phyloP scores from a whole-genome alignment of 2,797 vertebrate genomes.

The Amblyopsis hoosieri region DNA sequence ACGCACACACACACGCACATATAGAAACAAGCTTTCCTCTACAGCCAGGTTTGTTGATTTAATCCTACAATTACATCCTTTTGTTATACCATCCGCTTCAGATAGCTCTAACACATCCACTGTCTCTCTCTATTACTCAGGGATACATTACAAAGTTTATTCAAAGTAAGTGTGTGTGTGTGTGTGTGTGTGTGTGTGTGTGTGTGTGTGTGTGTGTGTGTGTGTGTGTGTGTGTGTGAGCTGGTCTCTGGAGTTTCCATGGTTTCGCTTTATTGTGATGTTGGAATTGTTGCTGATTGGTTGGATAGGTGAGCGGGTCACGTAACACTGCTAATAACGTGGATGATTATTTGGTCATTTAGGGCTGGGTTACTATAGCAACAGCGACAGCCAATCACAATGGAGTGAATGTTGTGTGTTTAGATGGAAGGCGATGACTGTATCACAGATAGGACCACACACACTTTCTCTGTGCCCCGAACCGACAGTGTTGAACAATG shows the following conservation, averaged over 20 bases:
- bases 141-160: slow-evolving; percentile 28
- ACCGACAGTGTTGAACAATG: slow-evolving; percentile 69
- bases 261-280: slow-evolving; percentile 11
- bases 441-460: slow-evolving; percentile 19
- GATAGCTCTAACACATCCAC: slow-evolving; percentile 24
- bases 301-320: slow-evolving; percentile 35
- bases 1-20: slow-evolving; percentile 5
- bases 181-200: not conserved
- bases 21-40: slow-evolving; percentile 11
- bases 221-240: not conserved
- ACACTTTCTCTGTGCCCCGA: slow-evolving; percentile 43
- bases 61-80: slow-evolving; percentile 16
- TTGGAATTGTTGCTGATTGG: slow-evolving; percentile 28
- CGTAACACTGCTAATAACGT: slow-evolving; percentile 42
- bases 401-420: slow-evolving; percentile 27
- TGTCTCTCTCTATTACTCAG: slow-evolving; percentile 18
- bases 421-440: not conserved
- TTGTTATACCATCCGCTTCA: slow-evolving; percentile 41
- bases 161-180: slow-evolving; percentile 21
- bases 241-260: not conserved
- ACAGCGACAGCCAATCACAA: slow-evolving; percentile 30
- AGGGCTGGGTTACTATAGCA: slow-evolving; percentile 23
- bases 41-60: slow-evolving; percentile 8
- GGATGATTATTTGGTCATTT: slow-evolving; percentile 40
- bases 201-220: not conserved